These are phyloP conservation scores for Lochmaea capreae DNA, from an alignment of 2,888 invertebrate species.

Conservation along the genomic window DNA sequence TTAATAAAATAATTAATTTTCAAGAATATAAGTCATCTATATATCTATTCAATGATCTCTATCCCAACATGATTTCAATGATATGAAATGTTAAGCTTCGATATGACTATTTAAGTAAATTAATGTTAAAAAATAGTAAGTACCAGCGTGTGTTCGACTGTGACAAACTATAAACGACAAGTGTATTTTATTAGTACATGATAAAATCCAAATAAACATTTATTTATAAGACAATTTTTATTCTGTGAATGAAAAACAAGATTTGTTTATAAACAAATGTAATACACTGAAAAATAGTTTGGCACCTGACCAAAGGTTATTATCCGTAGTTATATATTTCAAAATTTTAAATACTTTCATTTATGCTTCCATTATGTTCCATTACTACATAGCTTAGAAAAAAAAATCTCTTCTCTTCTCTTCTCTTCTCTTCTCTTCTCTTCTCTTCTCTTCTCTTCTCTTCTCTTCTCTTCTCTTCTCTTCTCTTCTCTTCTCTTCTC, in stretches of 20 bases:
- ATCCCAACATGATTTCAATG: not conserved
- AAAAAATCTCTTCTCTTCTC: no score
- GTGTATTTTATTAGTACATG: slow-evolving; percentile 9
- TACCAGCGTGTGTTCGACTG: slow-evolving; percentile 11
- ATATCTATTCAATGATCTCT: not conserved
- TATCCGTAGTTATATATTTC: not conserved
- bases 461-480: no score
- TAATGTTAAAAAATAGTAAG: not conserved
- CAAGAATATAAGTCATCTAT: not conserved
- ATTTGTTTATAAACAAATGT: not conserved
- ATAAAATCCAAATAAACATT: slow-evolving; percentile 4
- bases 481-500: no score
- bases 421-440: no score
- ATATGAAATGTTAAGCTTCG: not conserved
- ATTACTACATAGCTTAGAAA: no score
- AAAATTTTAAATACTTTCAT: not conserved
- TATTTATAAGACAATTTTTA: not conserved
- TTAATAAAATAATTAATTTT: slow-evolving; percentile 4
- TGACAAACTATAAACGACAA: slow-evolving; percentile 10
- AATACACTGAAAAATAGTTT: not conserved
- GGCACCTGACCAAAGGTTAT: not conserved
- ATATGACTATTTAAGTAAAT: not conserved
- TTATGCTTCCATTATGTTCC: no score
- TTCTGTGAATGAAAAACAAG: not conserved
- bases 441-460: no score